Base-by-base conservation (phyloP, 2,113 vertebrate species). In the Vombatus ursinus region DNA sequence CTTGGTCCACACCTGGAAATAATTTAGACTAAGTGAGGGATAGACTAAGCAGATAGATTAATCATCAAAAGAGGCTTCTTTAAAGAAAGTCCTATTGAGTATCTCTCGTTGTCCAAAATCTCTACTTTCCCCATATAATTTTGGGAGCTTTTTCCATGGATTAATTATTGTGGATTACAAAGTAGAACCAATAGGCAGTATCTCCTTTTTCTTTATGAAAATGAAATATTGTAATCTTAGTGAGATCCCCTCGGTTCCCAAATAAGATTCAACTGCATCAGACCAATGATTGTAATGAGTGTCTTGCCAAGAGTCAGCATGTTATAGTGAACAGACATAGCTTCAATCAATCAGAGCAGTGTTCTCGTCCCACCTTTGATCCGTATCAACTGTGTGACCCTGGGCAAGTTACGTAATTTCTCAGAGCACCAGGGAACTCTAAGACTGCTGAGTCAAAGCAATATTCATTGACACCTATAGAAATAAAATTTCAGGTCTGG, bases 1-100 rank as follows among this genome's bases (percentile, higher is more conserved):
- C 96, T 91, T 92, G 68, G 3, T 98, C 97, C 54, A 98, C 91
- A 91, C 98, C 98, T 98, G 91, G 49, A 96, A 77, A 50, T 26
- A 92, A 53, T 19, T 57, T 0, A n/a, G 91, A 52, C 61, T 31
- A n/a, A 91, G 44, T 50, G 22, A 84, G 1, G 68, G 37, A 44
- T 84, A 84, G 44, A 84, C 19, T 44, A 84, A 84, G n/a, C 16
- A 84, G 37, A 84, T n/a, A 77, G 68, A 22, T 84, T 84, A 84
- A 84, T 26, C n/a, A 2, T 84, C 14, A 84, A 44, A 84, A 16
- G 68, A 77, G 5, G 37, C 68, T 44, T n/a, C n/a, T n/a, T 22
- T 44, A 84, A 37, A n/a, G 68, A 84, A 44, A 44, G 68, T 44
- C n/a, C 47, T 49, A 3, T 52, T 12, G 49, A 61, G 10, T 10